These are phyloP conservation scores for Lycocerus yunnanus DNA, from an alignment of 2,888 invertebrate genomes.

Conservation along the genomic window DNA sequence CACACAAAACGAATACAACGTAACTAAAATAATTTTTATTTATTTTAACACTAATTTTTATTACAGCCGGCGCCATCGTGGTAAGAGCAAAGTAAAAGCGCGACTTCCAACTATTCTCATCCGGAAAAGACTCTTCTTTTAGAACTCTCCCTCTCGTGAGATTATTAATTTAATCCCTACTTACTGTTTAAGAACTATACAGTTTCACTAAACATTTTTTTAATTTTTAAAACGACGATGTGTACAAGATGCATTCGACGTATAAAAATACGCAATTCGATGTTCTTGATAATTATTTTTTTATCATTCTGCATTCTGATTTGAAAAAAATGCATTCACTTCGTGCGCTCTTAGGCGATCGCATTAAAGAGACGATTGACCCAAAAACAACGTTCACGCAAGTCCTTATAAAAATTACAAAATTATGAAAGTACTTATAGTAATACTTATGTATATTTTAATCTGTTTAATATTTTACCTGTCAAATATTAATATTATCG, in stretches of 20 bases:
- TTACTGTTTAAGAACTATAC: conserved; percentile 12
- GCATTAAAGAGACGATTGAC: conserved; percentile 3
- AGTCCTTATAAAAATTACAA: conserved; percentile 4
- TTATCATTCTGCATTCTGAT: not conserved
- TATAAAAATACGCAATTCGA: not conserved
- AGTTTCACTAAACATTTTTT: conserved; percentile 22
- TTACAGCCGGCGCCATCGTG: conserved; percentile 12
- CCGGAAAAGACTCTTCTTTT: conserved; percentile 36
- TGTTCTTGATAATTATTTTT: not conserved
- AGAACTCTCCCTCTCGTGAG: conserved; percentile 37
- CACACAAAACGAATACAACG: conserved; percentile 45
- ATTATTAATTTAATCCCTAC: conserved; percentile 16
- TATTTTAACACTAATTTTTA: conserved; percentile 37
- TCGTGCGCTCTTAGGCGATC: not conserved
- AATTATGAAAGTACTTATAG: not conserved
- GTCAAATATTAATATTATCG: not conserved
- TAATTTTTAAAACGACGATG: not conserved
- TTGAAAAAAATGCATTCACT: not conserved
- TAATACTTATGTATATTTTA: not conserved
- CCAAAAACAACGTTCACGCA: not conserved
- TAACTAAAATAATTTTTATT: conserved; percentile 42
- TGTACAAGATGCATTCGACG: not conserved
- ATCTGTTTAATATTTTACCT: not conserved
- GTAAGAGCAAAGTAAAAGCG: conserved; percentile 15
- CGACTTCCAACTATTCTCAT: conserved; percentile 34